phyloP scores from a whole-genome alignment of 2,113 vertebrate genomes.

The Nothoprocta pentlandii region DNA sequence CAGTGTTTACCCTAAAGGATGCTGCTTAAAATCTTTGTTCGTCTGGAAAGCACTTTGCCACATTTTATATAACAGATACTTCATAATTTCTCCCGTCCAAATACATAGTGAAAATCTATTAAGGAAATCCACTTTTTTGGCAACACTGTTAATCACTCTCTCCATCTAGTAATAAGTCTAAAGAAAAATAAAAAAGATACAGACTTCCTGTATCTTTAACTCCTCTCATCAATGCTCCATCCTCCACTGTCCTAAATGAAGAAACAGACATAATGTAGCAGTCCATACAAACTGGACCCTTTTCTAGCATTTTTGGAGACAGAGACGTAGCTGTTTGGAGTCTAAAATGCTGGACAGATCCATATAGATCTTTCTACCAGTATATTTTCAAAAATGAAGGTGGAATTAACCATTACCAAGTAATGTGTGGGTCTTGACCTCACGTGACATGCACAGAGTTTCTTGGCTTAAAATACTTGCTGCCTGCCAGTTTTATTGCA shows the following conservation, averaged over 20 bases:
- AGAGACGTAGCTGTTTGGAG: neutral
- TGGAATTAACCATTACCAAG: neutral
- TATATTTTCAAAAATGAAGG: neutral
- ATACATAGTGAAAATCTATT: conserved; percentile 1
- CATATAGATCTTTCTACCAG: neutral
- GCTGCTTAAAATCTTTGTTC: neutral
- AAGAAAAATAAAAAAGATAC: neutral
- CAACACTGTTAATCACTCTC: neutral
- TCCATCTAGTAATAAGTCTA: neutral
- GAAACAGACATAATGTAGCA: neutral
- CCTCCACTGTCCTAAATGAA: neutral
- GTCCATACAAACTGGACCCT: neutral
- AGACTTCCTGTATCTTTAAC: conserved; percentile 23
- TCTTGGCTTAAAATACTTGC: neutral
- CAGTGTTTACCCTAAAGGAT: neutral
- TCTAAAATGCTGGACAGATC: neutral
- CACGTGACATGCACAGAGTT: accelerated
- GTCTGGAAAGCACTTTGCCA: neutral
- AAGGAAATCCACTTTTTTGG: conserved; percentile 7
- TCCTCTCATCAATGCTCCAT: neutral
- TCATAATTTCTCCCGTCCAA: neutral
- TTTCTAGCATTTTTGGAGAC: neutral
- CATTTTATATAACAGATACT: neutral
- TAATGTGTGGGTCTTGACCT: neutral
- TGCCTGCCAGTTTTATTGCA: neutral